These are phyloP conservation scores for Trissolcus basalis DNA, from an alignment of 1,140 invertebrate genomes.

Conservation along the genomic window DNA sequence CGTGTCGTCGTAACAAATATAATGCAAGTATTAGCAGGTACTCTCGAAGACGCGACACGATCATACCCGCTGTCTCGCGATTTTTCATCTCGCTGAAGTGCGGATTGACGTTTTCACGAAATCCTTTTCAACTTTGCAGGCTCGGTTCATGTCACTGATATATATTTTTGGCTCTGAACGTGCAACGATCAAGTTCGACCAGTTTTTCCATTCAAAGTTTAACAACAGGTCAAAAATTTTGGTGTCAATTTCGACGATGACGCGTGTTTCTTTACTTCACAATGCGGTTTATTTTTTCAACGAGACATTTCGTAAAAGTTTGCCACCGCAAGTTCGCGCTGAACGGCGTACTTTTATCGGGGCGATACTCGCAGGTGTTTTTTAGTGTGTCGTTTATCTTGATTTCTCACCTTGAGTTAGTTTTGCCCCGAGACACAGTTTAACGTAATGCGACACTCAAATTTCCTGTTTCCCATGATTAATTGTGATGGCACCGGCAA, in stretches of 20 bases:
- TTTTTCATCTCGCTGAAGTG: conserved; percentile 22
- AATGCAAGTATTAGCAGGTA: conserved; percentile 37
- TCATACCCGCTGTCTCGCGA: conserved; percentile 20
- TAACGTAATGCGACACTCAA: conserved; percentile 45
- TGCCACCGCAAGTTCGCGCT: not conserved
- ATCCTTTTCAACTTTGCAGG: conserved; percentile 42
- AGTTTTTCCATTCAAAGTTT: not conserved
- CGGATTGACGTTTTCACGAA: conserved; percentile 37
- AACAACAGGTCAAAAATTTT: too few species aligned
- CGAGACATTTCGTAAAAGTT: too few species aligned
- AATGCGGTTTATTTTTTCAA: too few species aligned
- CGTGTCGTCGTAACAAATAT: conserved; percentile 24
- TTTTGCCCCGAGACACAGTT: conserved; percentile 32
- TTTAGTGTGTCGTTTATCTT: conserved; percentile 46
- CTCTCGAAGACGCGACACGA: conserved; percentile 1
- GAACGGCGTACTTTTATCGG: not conserved
- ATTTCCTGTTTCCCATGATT: conserved; percentile 40
- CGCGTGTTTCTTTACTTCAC: too few species aligned
- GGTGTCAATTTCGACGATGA: too few species aligned
- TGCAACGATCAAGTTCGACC: not conserved
- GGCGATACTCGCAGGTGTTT: conserved; percentile 18
- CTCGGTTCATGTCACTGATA: conserved; percentile 17
- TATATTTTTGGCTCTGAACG: conserved; percentile 8
- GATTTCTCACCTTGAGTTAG: conserved; percentile 38
- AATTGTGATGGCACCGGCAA: conserved; percentile 23